A percentile compares a stretch with the other conserved stretches of the same genome.
Conservation (phyloP, 2,888 invertebrate genomes). For the Onthophagus sagittarius region DNA sequence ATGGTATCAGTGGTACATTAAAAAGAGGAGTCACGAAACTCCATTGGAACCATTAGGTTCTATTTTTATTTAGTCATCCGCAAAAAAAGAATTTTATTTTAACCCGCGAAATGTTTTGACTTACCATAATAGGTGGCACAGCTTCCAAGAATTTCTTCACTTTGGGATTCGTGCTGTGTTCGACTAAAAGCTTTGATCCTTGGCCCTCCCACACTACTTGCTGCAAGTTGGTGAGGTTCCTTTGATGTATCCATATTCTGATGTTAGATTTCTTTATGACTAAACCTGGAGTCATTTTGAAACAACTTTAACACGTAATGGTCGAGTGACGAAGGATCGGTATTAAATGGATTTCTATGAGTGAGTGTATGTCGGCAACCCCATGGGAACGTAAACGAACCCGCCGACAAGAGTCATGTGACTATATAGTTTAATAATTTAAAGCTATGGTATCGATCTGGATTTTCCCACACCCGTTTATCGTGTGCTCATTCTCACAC, state of each 20-base stretch:
- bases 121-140: conserved; percentile 92
- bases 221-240: conserved; percentile 81
- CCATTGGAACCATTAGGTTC: too few species aligned
- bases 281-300: conserved; percentile 54
- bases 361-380: conserved; percentile 19
- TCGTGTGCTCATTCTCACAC: not conserved
- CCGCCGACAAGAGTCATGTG: conserved; percentile 36
- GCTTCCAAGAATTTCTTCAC: conserved; percentile 84
- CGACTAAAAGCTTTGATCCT: conserved; percentile 75
- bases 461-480: not conserved
- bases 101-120: conserved; percentile 19
- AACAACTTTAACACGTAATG: not conserved
- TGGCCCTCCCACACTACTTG: conserved; percentile 89
- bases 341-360: not conserved
- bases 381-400: conserved; percentile 12
- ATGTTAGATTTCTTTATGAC: conserved; percentile 77
- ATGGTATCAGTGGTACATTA: not conserved
- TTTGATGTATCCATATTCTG: conserved; percentile 93
- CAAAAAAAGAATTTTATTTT: too few species aligned
- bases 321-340: not conserved
- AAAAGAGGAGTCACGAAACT: not conserved
- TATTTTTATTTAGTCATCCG: too few species aligned
- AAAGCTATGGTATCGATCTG: conserved; percentile 29
- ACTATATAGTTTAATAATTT: conserved; percentile 44
- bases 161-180: conserved; percentile 78